Percentiles rank a stretch among this genome's conserved stretches.
phyloP scores from a whole-genome alignment of 37 sponge, comb jelly and placozoan species.

The Halisarca cf. caerulea region DNA sequence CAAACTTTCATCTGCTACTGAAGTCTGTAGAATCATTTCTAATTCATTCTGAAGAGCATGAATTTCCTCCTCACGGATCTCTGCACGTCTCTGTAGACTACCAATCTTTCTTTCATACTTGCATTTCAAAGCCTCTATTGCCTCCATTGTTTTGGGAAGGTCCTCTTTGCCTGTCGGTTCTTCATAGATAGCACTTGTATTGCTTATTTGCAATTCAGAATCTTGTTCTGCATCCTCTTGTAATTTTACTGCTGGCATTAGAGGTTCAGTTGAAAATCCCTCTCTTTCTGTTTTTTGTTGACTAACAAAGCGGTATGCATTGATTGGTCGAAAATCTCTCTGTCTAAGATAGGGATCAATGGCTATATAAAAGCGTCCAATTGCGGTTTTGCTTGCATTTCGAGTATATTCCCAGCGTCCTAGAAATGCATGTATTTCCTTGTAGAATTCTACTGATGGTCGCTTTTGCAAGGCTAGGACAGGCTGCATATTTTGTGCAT shows the following conservation, averaged over 20 bases:
- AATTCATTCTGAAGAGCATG: background rate
- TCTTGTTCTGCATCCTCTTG: background rate
- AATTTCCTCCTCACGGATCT: background rate
- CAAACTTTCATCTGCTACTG: background rate
- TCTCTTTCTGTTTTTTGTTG: no score
- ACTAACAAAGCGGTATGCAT: background rate
- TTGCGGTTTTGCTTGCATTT: background rate
- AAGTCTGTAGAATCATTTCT: background rate
- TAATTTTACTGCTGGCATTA: background rate
- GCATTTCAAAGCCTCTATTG: background rate
- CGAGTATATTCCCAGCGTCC: background rate
- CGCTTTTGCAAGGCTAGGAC: background rate
- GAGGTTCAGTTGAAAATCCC: no score
- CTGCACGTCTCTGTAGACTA: background rate
- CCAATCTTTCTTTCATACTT: background rate
- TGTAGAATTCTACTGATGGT: background rate
- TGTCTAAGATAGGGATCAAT: background rate
- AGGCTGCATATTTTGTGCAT: background rate
- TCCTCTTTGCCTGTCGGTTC: background rate
- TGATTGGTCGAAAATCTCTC: background rate
- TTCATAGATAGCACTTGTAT: no score
- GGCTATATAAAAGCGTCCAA: background rate
- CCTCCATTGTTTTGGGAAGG: background rate
- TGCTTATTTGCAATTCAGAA: background rate
- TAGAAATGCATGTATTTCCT: background rate